These are phyloP conservation scores for Periphyllus acericola DNA, from an alignment of 2,888 invertebrate species.

Conservation along the genomic window DNA sequence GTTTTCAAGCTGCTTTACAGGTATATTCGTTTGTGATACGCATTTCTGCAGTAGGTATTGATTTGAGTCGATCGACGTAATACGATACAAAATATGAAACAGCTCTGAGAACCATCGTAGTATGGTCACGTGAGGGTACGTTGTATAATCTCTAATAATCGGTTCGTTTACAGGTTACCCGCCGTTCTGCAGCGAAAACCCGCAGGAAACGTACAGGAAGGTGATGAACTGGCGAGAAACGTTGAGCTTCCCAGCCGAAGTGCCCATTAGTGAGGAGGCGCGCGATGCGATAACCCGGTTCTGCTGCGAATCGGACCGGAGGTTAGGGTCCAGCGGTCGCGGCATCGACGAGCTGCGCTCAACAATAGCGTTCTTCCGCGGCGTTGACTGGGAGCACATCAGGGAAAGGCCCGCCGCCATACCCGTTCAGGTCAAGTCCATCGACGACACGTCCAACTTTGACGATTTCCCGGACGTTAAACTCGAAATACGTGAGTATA, in stretches of 20 bases:
- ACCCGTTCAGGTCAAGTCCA: constrained; percentile 96
- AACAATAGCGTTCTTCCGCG: constrained; percentile 89
- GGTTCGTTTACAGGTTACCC: constrained; percentile 80
- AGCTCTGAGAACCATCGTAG: no score
- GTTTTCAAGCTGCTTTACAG: no score
- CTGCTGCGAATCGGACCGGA: constrained; percentile 95
- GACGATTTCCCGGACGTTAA: constrained; percentile 99
- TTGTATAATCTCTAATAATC: neutral
- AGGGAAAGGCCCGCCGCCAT: constrained; percentile 98
- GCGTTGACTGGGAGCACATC: constrained; percentile 99
- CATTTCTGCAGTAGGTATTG: no score
- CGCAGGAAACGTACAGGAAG: constrained; percentile 95
- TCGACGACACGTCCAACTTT: constrained; percentile 99
- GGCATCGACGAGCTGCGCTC: constrained; percentile 94
- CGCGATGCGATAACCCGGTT: constrained; percentile 94
- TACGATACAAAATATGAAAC: no score
- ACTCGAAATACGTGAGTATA: constrained; percentile 92
- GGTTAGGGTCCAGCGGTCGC: constrained; percentile 76
- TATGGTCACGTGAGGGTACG: neutral
- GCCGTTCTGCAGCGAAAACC: constrained; percentile 98
- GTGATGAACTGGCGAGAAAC: constrained; percentile 99
- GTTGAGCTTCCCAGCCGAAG: constrained; percentile 97
- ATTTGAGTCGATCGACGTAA: no score
- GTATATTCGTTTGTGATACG: no score
- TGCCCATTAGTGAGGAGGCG: constrained; percentile 98